Base-by-base conservation (phyloP, 2,113 vertebrate genomes). In the Numenius arquata region DNA sequence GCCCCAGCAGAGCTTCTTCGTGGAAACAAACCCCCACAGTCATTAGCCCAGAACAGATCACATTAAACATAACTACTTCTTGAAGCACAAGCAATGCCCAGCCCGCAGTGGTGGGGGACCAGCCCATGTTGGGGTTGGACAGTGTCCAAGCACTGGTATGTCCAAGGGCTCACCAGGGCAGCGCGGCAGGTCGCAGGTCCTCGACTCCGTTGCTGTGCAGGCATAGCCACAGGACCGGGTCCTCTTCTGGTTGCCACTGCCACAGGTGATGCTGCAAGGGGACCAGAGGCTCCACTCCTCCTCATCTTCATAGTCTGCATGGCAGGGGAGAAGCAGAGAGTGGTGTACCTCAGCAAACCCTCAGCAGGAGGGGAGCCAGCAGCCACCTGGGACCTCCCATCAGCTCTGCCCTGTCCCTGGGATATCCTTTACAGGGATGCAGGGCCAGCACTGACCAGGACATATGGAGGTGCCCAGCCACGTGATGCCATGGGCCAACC, bases 251-350 rank as follows among this genome's bases (percentile, higher is more conserved):
- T 97, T 98, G 36, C 99, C 98, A 3, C 97, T 97, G 90, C 99
- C 98, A 87, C 99, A 99, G 12, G 98, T 99, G 63, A 97, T 98
- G 6, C 98, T 98, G 86, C 99, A 99, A n/a, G 99, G 98, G 62
- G 99, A 98, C 99, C 99, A 99, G 2, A 97, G 77, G 19, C 98
- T 99, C 99, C 99, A 99, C 53, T 99, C 98, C 47, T 99, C 99
- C 45, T 98, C 98, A 41, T 98, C 98, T 93, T 98, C 98, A 38
- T 97, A 97, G 97, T 99, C 97, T 99, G 95, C 52, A 79, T 3
- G 2, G 73, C 89, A 90, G 88, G 75, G 59, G 82, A 93, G 56
- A 93, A 48, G 92, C 50, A 94, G 50, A 89, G 53, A 75, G 58
- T 27, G 38, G 55, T 34, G 17, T 23, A 50, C 9, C 15, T 59